Evolutionary conservation across 2,888 invertebrate genomes (phyloP), one percentile per base, ranked within the genome.

Genomic region (Xanthostigma xanthostigma): DNA sequence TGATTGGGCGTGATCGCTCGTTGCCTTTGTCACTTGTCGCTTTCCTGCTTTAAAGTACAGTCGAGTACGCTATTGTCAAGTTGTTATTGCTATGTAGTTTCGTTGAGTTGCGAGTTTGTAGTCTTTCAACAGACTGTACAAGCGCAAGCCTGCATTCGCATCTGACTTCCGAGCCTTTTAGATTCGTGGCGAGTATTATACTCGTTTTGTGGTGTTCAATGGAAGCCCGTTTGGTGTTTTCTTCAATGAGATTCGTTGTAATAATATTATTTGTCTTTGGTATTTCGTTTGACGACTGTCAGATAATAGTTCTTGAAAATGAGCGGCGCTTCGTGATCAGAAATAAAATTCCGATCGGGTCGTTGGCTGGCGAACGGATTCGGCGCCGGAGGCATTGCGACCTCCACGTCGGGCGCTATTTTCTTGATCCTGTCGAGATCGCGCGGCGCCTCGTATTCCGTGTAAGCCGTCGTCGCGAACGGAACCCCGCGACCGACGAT

Each of bases 341-440:
- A 79, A 11, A 84, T 79, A 53, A 85, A 83, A 59, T 84, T 85
- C 44, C 84, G 72, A 55, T 83, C 82, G 0, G 84, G 84, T 52
- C 81, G 73, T 0, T 78, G 71, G 41, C 84, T 82, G 1, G 80
- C 71, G 56, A 78, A 84, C 0, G 76, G 75, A 64, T 85, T 85
- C 36, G 64, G 65, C 11, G 68, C 69, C 0, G 80, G 75, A 9
- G 74, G 72, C 1, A 74, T 59, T 9, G 79, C 58, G 0, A 78
- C 60, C 40, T 73, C 69, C 33, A 75, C 60, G 0, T 66, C 60
- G 49, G 70, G 68, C 0, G 74, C 70, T 44, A 69, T 70, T 41
- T 70, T 67, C 40, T 73, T 66, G 49, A 84, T 69, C 38, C 78
- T 69, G 2, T 64, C 62, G 43, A 82, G 60, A 60, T 85, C 84